Conservation (phyloP, 1,140 invertebrate genomes). For the Aphaenogaster rudis region DNA sequence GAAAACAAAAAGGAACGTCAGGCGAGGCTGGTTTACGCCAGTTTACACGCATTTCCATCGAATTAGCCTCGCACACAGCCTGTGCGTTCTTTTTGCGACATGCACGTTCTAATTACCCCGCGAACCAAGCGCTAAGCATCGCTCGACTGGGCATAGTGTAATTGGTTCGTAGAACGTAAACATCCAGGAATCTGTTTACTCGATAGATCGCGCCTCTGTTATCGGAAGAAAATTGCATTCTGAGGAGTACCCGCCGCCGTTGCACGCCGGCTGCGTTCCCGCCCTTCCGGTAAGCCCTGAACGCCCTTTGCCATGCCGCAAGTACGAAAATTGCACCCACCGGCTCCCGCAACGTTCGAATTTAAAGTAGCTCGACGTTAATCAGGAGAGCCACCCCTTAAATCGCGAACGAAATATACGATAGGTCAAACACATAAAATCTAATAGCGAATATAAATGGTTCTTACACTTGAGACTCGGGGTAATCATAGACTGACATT, state of each 20-base stretch:
- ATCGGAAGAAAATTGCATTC: slow-evolving; percentile 67
- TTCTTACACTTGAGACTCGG: neutral
- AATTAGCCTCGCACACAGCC: slow-evolving; percentile 63
- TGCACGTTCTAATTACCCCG: slow-evolving; percentile 71
- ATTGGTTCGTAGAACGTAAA: slow-evolving; percentile 58
- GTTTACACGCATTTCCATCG: slow-evolving; percentile 64
- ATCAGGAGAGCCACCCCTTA: neutral
- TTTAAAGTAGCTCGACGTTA: neutral
- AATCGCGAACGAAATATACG: neutral
- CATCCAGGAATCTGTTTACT: slow-evolving; percentile 65
- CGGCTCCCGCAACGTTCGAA: neutral
- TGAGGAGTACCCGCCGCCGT: slow-evolving; percentile 19
- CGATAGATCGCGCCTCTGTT: slow-evolving; percentile 54
- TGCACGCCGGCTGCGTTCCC: slow-evolving; percentile 20
- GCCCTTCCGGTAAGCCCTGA: slow-evolving; percentile 37
- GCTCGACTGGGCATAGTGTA: slow-evolving; percentile 62
- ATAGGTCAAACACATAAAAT: neutral
- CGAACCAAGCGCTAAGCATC: slow-evolving; percentile 67
- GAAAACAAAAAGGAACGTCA: slow-evolving; percentile 51
- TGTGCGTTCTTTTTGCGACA: slow-evolving; percentile 63
- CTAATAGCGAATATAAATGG: neutral
- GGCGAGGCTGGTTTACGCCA: slow-evolving; percentile 56
- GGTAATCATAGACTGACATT: neutral
- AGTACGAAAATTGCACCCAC: slow-evolving; percentile 28
- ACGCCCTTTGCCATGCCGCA: neutral